A percentile compares a stretch with the other conserved stretches of the same genome.
Conservation (phyloP, 2,888 invertebrate genomes). For the Apamea sordens region DNA sequence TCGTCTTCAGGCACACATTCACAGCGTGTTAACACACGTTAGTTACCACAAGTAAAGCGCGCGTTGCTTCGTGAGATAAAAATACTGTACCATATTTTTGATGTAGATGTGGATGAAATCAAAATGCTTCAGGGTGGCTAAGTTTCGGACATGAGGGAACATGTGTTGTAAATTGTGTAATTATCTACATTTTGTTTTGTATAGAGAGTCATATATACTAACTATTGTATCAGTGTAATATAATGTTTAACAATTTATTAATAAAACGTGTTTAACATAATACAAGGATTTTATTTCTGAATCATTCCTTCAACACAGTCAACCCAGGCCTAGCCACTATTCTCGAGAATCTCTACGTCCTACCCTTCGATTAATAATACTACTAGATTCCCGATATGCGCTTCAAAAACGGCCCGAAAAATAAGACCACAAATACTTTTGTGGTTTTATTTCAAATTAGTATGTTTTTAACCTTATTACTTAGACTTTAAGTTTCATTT, state of each 20-base stretch:
- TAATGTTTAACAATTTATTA: conserved; percentile 84
- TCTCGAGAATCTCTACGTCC: not conserved
- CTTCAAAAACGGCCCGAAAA: too few species aligned
- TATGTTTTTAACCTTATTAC: too few species aligned
- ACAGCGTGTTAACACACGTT: not conserved
- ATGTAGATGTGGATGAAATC: conserved; percentile 15
- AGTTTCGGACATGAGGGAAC: conserved; percentile 46
- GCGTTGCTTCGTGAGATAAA: not conserved
- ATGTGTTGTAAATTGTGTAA: conserved; percentile 80
- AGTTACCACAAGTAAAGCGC: not conserved
- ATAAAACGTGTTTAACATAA: conserved; percentile 80
- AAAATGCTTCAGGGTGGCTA: conserved; percentile 57
- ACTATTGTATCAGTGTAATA: conserved; percentile 79
- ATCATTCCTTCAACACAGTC: not conserved
- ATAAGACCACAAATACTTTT: too few species aligned
- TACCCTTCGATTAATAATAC: too few species aligned
- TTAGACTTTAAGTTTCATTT: too few species aligned
- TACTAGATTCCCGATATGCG: too few species aligned
- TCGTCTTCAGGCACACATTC: not conserved
- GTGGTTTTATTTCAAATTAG: too few species aligned
- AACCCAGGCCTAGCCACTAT: not conserved
- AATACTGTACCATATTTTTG: not conserved
- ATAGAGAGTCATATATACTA: conserved; percentile 86
- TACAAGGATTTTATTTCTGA: not conserved
- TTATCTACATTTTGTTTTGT: conserved; percentile 79